Conservation (phyloP, 2,888 invertebrate genomes). For the Ceraclea dissimilis region DNA sequence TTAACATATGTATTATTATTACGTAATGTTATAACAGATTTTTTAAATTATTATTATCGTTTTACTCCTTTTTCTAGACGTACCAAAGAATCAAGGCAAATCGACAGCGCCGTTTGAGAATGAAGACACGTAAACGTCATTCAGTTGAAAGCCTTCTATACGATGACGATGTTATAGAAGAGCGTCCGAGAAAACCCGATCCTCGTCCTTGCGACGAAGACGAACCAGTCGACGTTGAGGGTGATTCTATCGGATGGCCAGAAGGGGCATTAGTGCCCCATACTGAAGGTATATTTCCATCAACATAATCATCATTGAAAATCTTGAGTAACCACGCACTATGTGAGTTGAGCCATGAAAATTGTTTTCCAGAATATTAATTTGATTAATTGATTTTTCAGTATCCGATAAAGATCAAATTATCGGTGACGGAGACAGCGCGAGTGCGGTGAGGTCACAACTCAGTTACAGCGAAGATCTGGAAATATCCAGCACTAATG, state of each 20-base stretch:
- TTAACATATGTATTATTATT: not conserved
- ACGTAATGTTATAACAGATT: not conserved
- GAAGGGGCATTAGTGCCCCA: conserved; percentile 38
- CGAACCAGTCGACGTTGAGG: conserved; percentile 47
- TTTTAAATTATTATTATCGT: not conserved
- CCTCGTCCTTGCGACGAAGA: conserved; percentile 36
- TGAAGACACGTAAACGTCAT: conserved; percentile 47
- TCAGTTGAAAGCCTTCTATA: conserved; percentile 47
- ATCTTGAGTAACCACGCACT: too few species aligned
- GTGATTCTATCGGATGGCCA: conserved; percentile 47
- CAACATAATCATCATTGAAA: too few species aligned
- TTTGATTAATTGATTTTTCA: conserved; percentile 8
- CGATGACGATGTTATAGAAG: conserved; percentile 42
- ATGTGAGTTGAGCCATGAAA: too few species aligned
- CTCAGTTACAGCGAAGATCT: conserved; percentile 43
- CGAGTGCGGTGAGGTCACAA: conserved; percentile 35
- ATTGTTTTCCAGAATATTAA: too few species aligned
- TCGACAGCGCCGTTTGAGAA: conserved; percentile 44
- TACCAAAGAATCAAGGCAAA: conserved; percentile 48
- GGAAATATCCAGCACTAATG: conserved; percentile 49
- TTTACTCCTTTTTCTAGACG: conserved; percentile 32
- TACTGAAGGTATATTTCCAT: conserved; percentile 22
- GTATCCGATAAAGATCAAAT: conserved; percentile 37
- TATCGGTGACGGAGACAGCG: conserved; percentile 27
- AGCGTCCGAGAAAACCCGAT: conserved; percentile 29